Evolutionary conservation across 2,797 vertebrate species (phyloP).

Genomic region (Pseudochaenichthys georgianus): DNA sequence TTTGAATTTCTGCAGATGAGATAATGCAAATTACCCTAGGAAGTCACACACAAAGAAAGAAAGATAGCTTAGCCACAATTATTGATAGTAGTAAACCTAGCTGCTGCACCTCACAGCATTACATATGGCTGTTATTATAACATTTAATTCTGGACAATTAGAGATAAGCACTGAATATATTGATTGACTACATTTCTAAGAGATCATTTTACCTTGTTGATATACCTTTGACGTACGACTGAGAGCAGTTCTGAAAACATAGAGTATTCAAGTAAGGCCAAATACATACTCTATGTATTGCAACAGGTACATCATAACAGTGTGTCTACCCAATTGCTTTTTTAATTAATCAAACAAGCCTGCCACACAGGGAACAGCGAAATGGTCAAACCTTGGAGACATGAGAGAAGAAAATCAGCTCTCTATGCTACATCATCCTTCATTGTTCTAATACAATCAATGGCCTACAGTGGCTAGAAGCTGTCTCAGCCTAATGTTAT

Average conservation of each 20-base stretch:
- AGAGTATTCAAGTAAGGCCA: neutral
- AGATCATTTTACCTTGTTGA: neutral
- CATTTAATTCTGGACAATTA: neutral
- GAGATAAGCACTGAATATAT: constrained; percentile 9
- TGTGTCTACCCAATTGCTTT: too few relatives aligned
- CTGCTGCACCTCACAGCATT: constrained; percentile 15
- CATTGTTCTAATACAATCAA: constrained; percentile 8
- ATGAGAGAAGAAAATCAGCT: neutral
- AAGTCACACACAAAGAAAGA: neutral
- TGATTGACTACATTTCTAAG: constrained; percentile 11
- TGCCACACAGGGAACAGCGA: neutral
- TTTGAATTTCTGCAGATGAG: constrained; percentile 21
- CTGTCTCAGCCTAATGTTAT: neutral
- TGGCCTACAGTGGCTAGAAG: neutral
- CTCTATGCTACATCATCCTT: constrained; percentile 2
- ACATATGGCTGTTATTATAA: constrained; percentile 14
- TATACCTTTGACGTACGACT: neutral
- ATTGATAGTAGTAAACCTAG: constrained; percentile 18
- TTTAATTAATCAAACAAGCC: neutral
- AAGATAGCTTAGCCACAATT: constrained; percentile 12
- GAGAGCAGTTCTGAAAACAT: neutral
- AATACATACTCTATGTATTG: neutral
- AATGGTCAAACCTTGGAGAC: constrained; percentile 1
- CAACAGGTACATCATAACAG: neutral
- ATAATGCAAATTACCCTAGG: constrained; percentile 16